Conservation (phyloP, 2,888 invertebrate genomes). For the Quadriops clusia region DNA sequence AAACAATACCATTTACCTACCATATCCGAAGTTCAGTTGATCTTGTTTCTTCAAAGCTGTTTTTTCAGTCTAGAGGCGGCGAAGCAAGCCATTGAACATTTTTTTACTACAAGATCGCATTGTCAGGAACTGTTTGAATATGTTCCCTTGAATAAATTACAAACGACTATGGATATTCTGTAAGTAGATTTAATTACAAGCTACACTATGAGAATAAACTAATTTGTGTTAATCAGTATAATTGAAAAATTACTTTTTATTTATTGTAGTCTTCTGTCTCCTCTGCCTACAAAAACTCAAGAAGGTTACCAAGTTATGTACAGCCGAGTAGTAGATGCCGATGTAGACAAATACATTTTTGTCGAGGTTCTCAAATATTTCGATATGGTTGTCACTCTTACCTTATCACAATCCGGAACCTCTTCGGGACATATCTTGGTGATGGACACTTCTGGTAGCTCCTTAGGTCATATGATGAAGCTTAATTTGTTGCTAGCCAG, state of each 20-base stretch:
- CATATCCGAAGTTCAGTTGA: slow-evolving; percentile 38
- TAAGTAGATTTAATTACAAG: no score
- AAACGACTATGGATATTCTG: slow-evolving; percentile 17
- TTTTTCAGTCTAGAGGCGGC: slow-evolving; percentile 39
- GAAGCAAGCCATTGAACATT: slow-evolving; percentile 24
- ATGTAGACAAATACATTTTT: slow-evolving; percentile 45
- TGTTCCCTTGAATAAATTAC: slow-evolving; percentile 17
- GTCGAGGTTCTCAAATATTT: slow-evolving; percentile 38
- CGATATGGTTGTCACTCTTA: slow-evolving; percentile 46
- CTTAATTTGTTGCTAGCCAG: slow-evolving; percentile 50
- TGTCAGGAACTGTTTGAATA: slow-evolving; percentile 27
- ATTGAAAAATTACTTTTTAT: slow-evolving; percentile 1
- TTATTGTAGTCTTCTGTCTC: slow-evolving; percentile 33
- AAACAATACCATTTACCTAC: no score
- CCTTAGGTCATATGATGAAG: slow-evolving; percentile 48
- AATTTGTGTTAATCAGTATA: background rate
- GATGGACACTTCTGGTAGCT: slow-evolving; percentile 48
- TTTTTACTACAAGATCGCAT: slow-evolving; percentile 21
- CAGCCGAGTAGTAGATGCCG: slow-evolving; percentile 40
- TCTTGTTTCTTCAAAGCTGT: slow-evolving; percentile 58
- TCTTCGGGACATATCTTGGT: slow-evolving; percentile 45
- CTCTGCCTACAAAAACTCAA: slow-evolving; percentile 38
- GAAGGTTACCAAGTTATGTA: slow-evolving; percentile 47
- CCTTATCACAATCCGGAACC: slow-evolving; percentile 41
- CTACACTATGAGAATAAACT: no score